phyloP scores from a whole-genome alignment of 2,113 vertebrate species.

The Bubalus kerabau region DNA sequence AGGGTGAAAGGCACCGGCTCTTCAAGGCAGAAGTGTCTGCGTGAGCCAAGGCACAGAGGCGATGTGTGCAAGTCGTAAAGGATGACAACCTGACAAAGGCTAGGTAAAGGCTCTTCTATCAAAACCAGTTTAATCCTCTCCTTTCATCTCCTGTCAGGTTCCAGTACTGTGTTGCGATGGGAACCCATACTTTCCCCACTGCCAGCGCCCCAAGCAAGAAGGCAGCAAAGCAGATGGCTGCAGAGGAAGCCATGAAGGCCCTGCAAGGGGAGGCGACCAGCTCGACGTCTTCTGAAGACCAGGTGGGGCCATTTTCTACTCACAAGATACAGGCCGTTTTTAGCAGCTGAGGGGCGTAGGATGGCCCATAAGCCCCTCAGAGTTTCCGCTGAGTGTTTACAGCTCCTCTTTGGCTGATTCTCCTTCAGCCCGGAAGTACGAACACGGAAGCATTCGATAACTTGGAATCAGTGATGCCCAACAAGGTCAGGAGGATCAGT shows the following conservation, averaged over 20 bases:
- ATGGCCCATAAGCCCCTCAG: fast-evolving
- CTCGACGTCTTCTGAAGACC: neutral
- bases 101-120: too few relatives aligned
- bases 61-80: neutral
- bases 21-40: neutral
- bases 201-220: slow-evolving; percentile 96
- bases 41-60: neutral
- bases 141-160: slow-evolving; percentile 82
- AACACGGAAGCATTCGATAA: neutral
- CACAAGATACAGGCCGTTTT: too few relatives aligned
- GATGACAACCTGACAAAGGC: neutral
- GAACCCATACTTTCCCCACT: slow-evolving; percentile 87
- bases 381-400: neutral
- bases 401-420: neutral
- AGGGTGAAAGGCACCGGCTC: neutral
- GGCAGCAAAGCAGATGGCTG: slow-evolving; percentile 93
- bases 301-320: neutral
- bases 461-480: slow-evolving; percentile 76
- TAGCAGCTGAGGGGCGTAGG: fast-evolving
- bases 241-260: slow-evolving; percentile 93
- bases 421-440: slow-evolving; percentile 27
- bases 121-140: neutral
- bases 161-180: slow-evolving; percentile 93
- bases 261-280: slow-evolving; percentile 79
- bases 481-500: slow-evolving; percentile 85